Base-by-base conservation (phyloP, 2,797 vertebrate genomes). In the Columba guinea region DNA sequence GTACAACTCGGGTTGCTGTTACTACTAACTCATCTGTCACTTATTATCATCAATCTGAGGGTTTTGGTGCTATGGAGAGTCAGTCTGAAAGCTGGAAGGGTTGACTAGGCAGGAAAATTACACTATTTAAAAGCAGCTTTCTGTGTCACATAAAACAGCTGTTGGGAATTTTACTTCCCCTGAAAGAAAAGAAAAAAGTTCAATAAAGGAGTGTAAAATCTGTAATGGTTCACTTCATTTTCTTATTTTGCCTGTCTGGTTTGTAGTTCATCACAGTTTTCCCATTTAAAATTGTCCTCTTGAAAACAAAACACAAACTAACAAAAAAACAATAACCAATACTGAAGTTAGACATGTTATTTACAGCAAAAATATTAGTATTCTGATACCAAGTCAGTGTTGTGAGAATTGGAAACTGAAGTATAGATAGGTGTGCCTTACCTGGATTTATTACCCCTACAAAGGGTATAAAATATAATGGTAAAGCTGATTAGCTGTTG, bases 261-360 rank as follows among this genome's bases (percentile, higher is more conserved):
- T 93, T 95, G 59, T 92, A 89, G 18, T 85, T 60, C 21, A 23
- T 87, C 89, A 52, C 7, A 28, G 46, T 64, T 51, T 95, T 97
- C 60, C 63, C 34, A 56, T 96, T 78, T 89, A 65, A 74, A 96
- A 82, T 79, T 89, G 48, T 80, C 74, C 48, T 96, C 46, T 87
- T 93, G 76, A 63, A 51, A 52, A 52, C 15, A 28, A 27, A 27
- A 28, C 26, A 28, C 48, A 49, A 49, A 49, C 6, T 24, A 24
- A 49, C 48, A 37, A 34, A 39, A 48, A 34, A 23, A 13, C 17
- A 63, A 21, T 49, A 78, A n/a, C 10, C 14, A 52, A 93, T 89
- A 12, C 34, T 75, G 35, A 95, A 96, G 46, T 67, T 93, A 71
- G 83, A 15, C 1, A 34, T 94, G 83, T 87, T 96, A 89, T 87